These are phyloP conservation scores for Smithornis capensis DNA, from an alignment of 2,113 vertebrate genomes.

Conservation along the genomic window DNA sequence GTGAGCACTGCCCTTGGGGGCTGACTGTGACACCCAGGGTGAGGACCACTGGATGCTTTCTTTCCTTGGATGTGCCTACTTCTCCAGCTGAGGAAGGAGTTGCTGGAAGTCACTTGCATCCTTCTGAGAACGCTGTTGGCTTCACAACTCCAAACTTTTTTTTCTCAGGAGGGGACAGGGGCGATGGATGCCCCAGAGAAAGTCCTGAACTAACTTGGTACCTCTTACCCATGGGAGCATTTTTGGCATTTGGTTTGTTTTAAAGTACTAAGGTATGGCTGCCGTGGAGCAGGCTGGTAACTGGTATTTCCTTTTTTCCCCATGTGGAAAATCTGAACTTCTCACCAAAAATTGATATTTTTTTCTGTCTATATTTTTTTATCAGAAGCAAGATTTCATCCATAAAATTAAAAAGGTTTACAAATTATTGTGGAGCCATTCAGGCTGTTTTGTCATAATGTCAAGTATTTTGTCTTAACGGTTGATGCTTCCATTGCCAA, in stretches of 20 bases:
- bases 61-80: neutral
- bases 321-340: neutral
- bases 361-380: conserved; percentile 24
- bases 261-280: neutral
- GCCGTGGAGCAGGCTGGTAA: neutral
- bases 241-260: conserved; percentile 18
- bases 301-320: neutral
- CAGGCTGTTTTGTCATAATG: neutral
- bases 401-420: conserved; percentile 10
- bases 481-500: neutral
- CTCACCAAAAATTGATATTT: neutral
- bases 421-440: neutral
- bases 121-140: neutral
- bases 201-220: conserved; percentile 6
- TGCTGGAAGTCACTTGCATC: neutral
- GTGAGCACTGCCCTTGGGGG: neutral
- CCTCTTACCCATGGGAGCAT: neutral
- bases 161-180: conserved; percentile 19
- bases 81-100: neutral
- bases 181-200: neutral
- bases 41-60: neutral
- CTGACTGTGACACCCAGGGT: accelerated
- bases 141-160: neutral
- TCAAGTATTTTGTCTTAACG: neutral
- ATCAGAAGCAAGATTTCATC: conserved; percentile 24